phyloP scores from a whole-genome alignment of 2,888 invertebrate genomes.

The Operophtera brumata region DNA sequence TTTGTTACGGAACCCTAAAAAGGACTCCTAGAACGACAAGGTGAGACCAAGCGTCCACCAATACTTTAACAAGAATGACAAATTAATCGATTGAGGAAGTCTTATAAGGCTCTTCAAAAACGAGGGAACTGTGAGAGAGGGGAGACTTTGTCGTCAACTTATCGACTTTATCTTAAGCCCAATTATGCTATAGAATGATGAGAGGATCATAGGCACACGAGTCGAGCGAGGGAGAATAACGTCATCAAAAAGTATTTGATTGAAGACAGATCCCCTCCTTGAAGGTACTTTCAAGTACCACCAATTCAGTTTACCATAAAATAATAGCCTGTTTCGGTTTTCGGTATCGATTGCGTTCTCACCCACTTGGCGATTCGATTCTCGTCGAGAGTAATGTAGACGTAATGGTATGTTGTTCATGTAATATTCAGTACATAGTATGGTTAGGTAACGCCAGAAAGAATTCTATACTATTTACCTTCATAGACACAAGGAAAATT shows the following conservation, averaged over 20 bases:
- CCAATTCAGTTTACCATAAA: not conserved
- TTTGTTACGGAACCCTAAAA: too few species aligned
- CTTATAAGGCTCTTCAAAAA: too few species aligned
- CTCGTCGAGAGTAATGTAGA: slow-evolving; percentile 26
- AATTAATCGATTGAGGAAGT: too few species aligned
- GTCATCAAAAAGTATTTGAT: not conserved
- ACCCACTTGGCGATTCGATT: slow-evolving; percentile 28
- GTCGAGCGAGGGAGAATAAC: not conserved
- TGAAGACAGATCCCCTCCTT: not conserved
- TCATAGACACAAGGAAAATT: not conserved
- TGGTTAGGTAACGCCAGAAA: slow-evolving; percentile 20
- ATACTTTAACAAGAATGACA: too few species aligned
- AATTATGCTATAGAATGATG: too few species aligned
- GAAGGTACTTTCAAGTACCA: not conserved
- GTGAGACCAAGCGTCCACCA: too few species aligned
- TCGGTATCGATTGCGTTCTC: slow-evolving; percentile 28
- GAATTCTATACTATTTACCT: slow-evolving; percentile 1
- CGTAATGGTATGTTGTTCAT: slow-evolving; percentile 26
- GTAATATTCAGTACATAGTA: slow-evolving; percentile 31
- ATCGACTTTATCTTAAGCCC: too few species aligned
- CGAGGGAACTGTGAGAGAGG: too few species aligned
- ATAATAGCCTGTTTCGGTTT: slow-evolving; percentile 9
- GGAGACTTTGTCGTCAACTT: too few species aligned
- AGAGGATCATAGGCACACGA: not conserved
- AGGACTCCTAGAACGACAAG: too few species aligned